Evolutionary conservation across 2,888 invertebrate species (phyloP), one percentile per base, ranked within the genome.

Genomic region (Heliconius erato): DNA sequence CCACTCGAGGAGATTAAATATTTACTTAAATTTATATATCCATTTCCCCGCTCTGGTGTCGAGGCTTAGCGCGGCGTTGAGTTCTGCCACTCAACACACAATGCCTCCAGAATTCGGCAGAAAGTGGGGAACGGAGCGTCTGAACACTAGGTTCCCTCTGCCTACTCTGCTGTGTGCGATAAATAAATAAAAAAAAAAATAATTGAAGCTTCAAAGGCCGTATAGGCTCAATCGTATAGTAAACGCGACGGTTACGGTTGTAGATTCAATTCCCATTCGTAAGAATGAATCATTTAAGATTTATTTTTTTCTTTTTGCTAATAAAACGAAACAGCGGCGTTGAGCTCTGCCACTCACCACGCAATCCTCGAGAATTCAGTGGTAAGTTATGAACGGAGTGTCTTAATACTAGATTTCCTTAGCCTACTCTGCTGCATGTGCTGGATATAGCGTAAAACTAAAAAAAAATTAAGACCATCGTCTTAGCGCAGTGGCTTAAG

Each of bases 161-260:
- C 32, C 32, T 32, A 32, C 32, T 3, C 32, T 32, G 32, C 2
- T 32, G 32, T 32, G 32, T 32, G 32, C 32, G 32, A 32, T 32
- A 32, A 32, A 32, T 32, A 32, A 32, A 32, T 32, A 32, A 32
- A 32, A 32, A 82, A 69, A 80, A 76, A 81, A 83, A 78, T 72
- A 81, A 81, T 78, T 78, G 59, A 59, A 23, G 19, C 49, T 49
- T 5, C 1, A 19, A 0, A 49, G 16, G 32, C 32, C 32, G 32
- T 32, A 32, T 32, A 32, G 32, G 19, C 0, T 49, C 49, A 49
- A 0, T 49, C 5, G 49, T 40, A 40, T 40, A 9, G 40, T 40
- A 40, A 11, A 11, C 40, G 40, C 9, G 11, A 40, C 9, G 49
- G 16, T 49, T 5, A 49, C 49, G 49, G 16, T 16, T 49, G 49